Conservation (phyloP, 2,113 vertebrate species). For the Enhydra lutris region DNA sequence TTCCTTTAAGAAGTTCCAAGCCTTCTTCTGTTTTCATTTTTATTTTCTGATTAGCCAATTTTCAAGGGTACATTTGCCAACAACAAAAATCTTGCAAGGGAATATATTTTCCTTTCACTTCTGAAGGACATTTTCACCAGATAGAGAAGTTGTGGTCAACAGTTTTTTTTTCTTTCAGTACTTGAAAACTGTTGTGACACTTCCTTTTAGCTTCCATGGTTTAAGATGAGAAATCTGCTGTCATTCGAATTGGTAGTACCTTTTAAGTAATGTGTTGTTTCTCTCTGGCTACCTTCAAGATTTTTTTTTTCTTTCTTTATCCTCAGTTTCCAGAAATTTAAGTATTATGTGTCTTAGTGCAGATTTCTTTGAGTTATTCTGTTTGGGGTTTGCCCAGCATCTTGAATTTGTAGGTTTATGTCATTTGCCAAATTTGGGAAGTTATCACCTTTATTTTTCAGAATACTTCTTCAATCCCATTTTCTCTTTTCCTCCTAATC, state of each 20-base stretch:
- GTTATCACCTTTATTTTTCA: not conserved
- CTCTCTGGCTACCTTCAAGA: not conserved
- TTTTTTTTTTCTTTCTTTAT: not conserved
- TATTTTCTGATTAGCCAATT: not conserved
- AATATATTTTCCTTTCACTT: not conserved
- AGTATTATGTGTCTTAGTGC: not conserved
- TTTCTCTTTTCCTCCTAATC: not conserved
- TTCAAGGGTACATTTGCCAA: not conserved
- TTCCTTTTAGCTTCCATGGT: not conserved
- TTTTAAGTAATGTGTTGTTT: not conserved
- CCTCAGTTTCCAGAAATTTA: conserved; percentile 15
- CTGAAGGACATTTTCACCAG: not conserved
- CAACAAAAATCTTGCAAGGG: not conserved
- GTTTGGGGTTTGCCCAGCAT: not conserved
- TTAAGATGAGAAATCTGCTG: not conserved
- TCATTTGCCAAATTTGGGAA: not conserved
- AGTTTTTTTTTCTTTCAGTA: not conserved
- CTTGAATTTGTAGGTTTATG: not conserved
- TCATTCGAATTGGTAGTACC: not conserved
- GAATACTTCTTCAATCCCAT: not conserved
- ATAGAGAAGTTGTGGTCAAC: not conserved
- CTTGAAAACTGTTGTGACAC: not conserved
- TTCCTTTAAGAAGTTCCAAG: not conserved
- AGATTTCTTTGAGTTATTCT: conserved; percentile 3
- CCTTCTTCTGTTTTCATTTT: not conserved